Evolutionary conservation across 2,797 vertebrate species (phyloP).

Genomic region (Acipenser transmontanus): DNA sequence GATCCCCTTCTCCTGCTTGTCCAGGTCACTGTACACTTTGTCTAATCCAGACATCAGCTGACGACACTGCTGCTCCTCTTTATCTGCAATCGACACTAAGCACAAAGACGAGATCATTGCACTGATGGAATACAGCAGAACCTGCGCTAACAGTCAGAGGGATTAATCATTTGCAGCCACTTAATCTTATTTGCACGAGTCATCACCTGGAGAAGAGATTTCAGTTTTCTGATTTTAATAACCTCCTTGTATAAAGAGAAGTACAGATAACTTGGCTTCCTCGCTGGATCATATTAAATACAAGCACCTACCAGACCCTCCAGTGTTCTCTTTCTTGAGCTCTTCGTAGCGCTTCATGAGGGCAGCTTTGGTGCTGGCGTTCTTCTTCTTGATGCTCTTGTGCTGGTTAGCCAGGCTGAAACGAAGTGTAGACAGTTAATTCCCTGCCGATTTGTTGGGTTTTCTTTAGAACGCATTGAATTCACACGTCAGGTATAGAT

Average conservation of each 20-base stretch:
- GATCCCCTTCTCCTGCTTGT: slow-evolving; percentile 86
- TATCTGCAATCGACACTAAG: slow-evolving; percentile 52
- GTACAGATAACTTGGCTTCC: no score
- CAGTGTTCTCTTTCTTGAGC: slow-evolving; percentile 64
- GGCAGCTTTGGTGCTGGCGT: slow-evolving; percentile 48
- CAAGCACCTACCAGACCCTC: slow-evolving; percentile 44
- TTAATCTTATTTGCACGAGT: no score
- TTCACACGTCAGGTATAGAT: not conserved
- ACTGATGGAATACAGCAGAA: no score
- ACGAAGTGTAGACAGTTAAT: not conserved
- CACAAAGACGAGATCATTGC: no score
- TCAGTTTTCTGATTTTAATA: no score
- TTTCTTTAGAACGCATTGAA: not conserved
- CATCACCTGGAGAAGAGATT: no score
- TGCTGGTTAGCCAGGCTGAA: slow-evolving; percentile 73
- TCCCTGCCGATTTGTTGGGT: not conserved
- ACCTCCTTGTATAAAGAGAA: no score
- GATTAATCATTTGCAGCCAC: no score
- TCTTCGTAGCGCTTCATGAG: slow-evolving; percentile 67
- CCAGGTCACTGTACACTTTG: slow-evolving; percentile 75
- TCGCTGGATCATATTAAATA: no score
- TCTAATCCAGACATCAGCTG: slow-evolving; percentile 87
- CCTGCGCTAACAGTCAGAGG: no score
- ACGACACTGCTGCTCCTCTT: slow-evolving; percentile 78
- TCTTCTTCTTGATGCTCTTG: slow-evolving; percentile 67